These are phyloP conservation scores for Falco columbarius DNA, from an alignment of 2,797 vertebrate species.

Conservation along the genomic window DNA sequence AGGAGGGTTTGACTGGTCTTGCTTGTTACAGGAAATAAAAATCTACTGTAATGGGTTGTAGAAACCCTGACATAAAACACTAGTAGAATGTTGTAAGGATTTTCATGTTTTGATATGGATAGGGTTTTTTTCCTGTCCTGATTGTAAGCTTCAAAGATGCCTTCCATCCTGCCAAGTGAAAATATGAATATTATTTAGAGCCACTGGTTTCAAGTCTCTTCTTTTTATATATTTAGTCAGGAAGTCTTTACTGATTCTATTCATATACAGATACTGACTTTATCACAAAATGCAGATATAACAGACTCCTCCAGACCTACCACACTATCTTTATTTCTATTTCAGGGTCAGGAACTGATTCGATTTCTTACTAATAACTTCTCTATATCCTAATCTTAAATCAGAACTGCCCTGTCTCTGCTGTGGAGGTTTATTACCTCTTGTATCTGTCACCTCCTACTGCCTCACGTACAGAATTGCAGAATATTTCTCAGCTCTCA, in stretches of 20 bases:
- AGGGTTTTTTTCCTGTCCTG: neutral
- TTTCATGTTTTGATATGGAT: neutral
- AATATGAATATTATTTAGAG: neutral
- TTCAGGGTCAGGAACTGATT: neutral
- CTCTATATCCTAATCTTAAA: neutral
- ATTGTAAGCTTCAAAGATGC: neutral
- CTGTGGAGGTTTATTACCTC: neutral
- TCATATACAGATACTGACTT: neutral
- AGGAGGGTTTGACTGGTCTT: neutral
- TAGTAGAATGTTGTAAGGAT: neutral
- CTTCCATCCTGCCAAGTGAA: neutral
- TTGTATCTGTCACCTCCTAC: neutral
- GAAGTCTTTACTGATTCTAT: neutral
- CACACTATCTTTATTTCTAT: neutral
- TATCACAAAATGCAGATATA: neutral
- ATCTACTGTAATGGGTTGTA: neutral
- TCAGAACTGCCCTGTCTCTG: neutral
- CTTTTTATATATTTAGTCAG: neutral
- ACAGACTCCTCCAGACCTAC: neutral
- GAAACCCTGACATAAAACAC: neutral
- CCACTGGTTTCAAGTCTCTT: neutral
- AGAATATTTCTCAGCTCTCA: neutral
- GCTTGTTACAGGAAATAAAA: neutral
- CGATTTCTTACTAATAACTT: neutral
- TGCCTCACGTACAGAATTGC: neutral